Conservation (phyloP, 2,113 vertebrate genomes). For the Myocastor coypus region DNA sequence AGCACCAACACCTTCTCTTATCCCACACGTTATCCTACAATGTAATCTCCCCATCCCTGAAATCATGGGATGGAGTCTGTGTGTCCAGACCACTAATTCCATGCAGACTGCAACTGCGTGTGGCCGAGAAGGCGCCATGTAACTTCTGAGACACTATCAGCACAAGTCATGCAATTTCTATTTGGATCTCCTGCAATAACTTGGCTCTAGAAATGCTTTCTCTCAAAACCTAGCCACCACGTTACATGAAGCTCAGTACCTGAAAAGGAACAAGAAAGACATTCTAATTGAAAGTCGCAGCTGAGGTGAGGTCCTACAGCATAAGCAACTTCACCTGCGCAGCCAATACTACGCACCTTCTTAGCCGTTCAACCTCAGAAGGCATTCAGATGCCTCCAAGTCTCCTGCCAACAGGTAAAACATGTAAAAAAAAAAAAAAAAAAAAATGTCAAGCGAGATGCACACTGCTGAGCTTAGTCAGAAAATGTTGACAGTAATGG, state of each 20-base stretch:
- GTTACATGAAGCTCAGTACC: neutral
- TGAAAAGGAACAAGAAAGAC: neutral
- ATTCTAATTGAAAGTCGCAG: neutral
- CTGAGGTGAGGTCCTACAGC: neutral
- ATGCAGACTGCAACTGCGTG: neutral
- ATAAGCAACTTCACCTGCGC: neutral
- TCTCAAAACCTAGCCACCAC: neutral
- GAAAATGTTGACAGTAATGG: neutral
- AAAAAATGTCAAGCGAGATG: neutral
- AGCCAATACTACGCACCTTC: neutral
- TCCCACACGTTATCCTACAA: neutral
- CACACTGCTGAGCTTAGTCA: neutral
- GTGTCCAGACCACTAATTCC: neutral
- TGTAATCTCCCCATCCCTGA: neutral
- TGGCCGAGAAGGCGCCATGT: neutral
- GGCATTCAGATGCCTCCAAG: neutral
- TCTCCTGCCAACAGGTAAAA: neutral
- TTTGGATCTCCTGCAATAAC: neutral
- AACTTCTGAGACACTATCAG: neutral
- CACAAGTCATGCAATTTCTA: neutral
- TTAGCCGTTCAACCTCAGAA: neutral
- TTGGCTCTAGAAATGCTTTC: neutral
- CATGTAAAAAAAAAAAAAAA: neutral
- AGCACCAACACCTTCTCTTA: neutral
- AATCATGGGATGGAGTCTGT: neutral